phyloP scores from a whole-genome alignment of 1,140 invertebrate species.

The Pseudomyrmex sp. region DNA sequence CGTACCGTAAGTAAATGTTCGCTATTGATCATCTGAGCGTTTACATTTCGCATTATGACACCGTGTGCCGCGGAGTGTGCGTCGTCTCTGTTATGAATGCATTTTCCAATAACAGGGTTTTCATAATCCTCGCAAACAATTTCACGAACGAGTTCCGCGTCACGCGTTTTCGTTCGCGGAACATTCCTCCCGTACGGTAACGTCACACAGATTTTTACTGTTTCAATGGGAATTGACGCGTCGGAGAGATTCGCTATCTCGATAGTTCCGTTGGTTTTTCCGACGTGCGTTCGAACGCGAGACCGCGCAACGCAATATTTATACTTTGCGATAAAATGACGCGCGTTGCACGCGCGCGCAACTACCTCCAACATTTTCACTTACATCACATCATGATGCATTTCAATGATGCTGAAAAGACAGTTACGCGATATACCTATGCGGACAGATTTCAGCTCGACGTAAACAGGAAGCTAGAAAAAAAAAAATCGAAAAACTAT shows the following conservation, averaged over 20 bases:
- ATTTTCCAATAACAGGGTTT: constrained; percentile 20
- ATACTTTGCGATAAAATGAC: not conserved
- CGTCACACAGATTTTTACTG: constrained; percentile 8
- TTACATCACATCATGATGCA: not conserved
- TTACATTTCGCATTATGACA: constrained; percentile 49
- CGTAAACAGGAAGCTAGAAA: not conserved
- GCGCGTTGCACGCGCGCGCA: constrained; percentile 8
- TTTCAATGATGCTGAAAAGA: constrained; percentile 19
- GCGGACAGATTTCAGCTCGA: not conserved
- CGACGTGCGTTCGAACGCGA: constrained; percentile 3
- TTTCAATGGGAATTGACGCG: not conserved
- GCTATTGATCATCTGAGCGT: constrained; percentile 57
- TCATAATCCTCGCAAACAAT: constrained; percentile 46
- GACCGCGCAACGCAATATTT: constrained; percentile 4
- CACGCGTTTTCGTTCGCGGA: not conserved
- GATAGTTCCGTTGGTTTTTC: constrained; percentile 9
- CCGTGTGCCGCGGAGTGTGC: no score
- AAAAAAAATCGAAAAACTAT: not conserved
- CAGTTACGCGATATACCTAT: not conserved
- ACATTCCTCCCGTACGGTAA: not conserved
- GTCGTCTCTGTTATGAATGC: constrained; percentile 10
- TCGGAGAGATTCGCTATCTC: constrained; percentile 7
- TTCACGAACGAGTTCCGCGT: constrained; percentile 25
- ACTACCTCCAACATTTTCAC: not conserved
- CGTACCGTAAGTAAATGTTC: constrained; percentile 52